Base-by-base conservation (phyloP, 2,888 invertebrate genomes). In the Scaptomyza caliginosa region DNA sequence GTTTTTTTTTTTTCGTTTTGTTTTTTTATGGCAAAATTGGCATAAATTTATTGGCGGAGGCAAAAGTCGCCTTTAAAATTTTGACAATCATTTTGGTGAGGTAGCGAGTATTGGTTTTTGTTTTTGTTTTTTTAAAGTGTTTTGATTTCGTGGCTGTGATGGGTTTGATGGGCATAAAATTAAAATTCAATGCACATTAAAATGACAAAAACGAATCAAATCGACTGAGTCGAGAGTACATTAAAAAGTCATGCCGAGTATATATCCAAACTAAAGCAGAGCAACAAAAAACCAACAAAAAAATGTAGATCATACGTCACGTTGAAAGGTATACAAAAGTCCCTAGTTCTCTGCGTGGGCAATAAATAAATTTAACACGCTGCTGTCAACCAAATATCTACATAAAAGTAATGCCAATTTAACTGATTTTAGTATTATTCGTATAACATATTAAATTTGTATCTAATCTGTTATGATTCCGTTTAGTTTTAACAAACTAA, bases 131-230 rank as follows among this genome's bases (percentile, higher is more conserved):
- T 81, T 70, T 73, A 84, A 84, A 81, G 70, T 81, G 63, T 63
- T 64, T 32, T 65, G 70, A 55, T 58, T 62, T 76, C 52, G 52
- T 38, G 63, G 38, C 48, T 48, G 49, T 42, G 51, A 50, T 43
- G 34, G 26, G 2, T 28, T 28, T 45, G 17, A 17, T 45, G 43
- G 17, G 45, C 42, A n/a, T n/a, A 28, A 64, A 72, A 86, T 84
- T 83, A 77, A 84, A 84, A 84, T 80, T 80, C 82, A 84, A 75
- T 75, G 62, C 77, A 71, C 87, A 86, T 76, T 86, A 85, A 85
- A 79, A 74, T 73, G 77, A 84, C 72, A 83, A 71, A 84, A 83
- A 73, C 82, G 81, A 77, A 75, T 76, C 74, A 69, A 64, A 75
- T 57, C 40, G 49, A 42, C 30, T 5, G 67, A 55, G 56, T 48